Conservation (phyloP, 1,140 invertebrate genomes). For the Zaprionus africanus region DNA sequence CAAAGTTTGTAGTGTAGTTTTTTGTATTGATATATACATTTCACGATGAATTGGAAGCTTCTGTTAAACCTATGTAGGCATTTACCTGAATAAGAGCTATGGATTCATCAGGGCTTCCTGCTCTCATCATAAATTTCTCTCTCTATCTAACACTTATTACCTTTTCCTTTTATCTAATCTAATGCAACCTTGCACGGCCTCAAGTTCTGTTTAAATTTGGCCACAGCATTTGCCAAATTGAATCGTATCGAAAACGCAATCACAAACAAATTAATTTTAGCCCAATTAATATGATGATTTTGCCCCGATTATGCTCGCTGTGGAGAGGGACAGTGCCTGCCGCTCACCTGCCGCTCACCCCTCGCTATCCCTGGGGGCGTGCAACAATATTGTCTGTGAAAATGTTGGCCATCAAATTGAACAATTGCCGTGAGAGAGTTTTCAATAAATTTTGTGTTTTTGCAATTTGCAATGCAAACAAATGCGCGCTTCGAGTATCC, state of each 20-base stretch:
- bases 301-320: not conserved
- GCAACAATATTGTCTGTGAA: conserved; percentile 38
- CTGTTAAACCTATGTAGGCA: no score
- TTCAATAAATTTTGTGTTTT: conserved; percentile 33
- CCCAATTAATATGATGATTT: conserved; percentile 48
- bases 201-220: not conserved
- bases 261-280: conserved; percentile 49
- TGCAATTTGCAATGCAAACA: conserved; percentile 44
- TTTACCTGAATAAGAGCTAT: no score
- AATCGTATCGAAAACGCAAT: conserved; percentile 45
- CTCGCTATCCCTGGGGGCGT: not conserved
- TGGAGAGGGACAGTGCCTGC: not conserved
- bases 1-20: no score
- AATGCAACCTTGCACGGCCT: not conserved
- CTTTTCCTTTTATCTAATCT: not conserved
- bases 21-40: no score
- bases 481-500: not conserved
- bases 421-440: conserved; percentile 18
- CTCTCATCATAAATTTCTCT: no score
- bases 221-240: conserved; percentile 44
- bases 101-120: no score
- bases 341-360: not conserved
- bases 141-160: not conserved
- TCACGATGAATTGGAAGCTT: no score
- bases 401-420: conserved; percentile 36